Evolutionary conservation across 2,888 invertebrate genomes (phyloP).

Genomic region (Erebia aethiops): DNA sequence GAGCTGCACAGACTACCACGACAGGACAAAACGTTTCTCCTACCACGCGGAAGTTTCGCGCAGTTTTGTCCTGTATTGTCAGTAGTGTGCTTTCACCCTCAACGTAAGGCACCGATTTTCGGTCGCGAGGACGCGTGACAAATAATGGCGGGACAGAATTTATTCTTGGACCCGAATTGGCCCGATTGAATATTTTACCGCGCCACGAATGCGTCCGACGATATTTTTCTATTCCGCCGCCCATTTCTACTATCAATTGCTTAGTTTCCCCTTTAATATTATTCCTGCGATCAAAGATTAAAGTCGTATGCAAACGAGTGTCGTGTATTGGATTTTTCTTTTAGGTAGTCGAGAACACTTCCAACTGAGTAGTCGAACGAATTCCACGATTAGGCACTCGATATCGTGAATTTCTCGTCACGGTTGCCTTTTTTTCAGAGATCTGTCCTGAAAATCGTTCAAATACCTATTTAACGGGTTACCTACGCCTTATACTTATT

Average conservation of each 20-base stretch:
- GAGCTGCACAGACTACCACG: too few relatives aligned
- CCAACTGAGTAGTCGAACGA: not conserved
- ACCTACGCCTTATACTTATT: too few relatives aligned
- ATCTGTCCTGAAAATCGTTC: not conserved
- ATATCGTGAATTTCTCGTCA: conserved; percentile 4
- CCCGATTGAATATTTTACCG: conserved; percentile 83
- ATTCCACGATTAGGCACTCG: not conserved
- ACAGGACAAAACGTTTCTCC: too few relatives aligned
- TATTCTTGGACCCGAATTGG: conserved; percentile 80
- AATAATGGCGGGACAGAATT: conserved; percentile 79
- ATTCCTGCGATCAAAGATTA: conserved; percentile 61
- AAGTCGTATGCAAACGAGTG: conserved; percentile 35
- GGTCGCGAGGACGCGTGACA: conserved; percentile 77
- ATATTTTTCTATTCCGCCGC: conserved; percentile 81
- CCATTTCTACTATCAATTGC: conserved; percentile 82
- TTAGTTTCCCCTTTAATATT: conserved; percentile 79
- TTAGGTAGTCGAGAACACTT: not conserved
- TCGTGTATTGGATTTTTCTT: conserved; percentile 23
- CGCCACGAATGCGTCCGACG: conserved; percentile 78
- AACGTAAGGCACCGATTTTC: conserved; percentile 74
- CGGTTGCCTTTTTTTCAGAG: too few relatives aligned
- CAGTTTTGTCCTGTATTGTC: too few relatives aligned
- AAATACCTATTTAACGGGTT: not conserved
- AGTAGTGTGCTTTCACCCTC: conserved; percentile 64
- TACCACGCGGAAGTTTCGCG: too few relatives aligned